These are phyloP conservation scores for Characodon lateralis DNA, from an alignment of 2,797 vertebrate genomes.

Conservation along the genomic window DNA sequence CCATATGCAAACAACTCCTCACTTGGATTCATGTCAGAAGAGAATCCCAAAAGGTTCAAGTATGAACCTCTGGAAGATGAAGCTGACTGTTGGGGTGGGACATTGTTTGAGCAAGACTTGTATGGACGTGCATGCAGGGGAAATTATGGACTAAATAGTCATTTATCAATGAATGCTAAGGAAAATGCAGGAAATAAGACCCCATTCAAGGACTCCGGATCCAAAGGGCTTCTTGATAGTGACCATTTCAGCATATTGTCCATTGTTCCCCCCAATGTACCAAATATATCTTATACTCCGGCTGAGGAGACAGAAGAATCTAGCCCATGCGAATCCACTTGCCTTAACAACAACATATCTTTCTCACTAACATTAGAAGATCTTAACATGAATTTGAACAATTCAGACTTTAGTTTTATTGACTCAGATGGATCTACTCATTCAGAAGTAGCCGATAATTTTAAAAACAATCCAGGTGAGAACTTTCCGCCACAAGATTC, in stretches of 20 bases:
- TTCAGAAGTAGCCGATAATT: slow-evolving; percentile 58
- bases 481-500: slow-evolving; percentile 26
- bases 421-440: slow-evolving; percentile 78
- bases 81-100: slow-evolving; percentile 62
- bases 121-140: slow-evolving; percentile 62
- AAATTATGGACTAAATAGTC: slow-evolving; percentile 54
- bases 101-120: slow-evolving; percentile 71
- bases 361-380: slow-evolving; percentile 65
- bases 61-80: slow-evolving; percentile 71
- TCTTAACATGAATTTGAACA: slow-evolving; percentile 76
- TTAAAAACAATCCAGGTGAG: slow-evolving; percentile 35
- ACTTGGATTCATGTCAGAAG: slow-evolving; percentile 41
- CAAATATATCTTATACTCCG: slow-evolving; percentile 19
- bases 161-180: slow-evolving; percentile 36
- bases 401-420: slow-evolving; percentile 77
- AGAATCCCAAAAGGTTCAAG: slow-evolving; percentile 68
- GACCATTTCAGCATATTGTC: slow-evolving; percentile 52
- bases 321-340: slow-evolving; percentile 27
- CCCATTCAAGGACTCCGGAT: slow-evolving; percentile 18
- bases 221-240: slow-evolving; percentile 42
- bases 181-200: slow-evolving; percentile 30
- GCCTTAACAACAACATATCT: slow-evolving; percentile 66
- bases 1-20: slow-evolving; percentile 22
- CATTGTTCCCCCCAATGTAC: slow-evolving; percentile 12
- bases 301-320: slow-evolving; percentile 32